Conservation (phyloP, 1,140 invertebrate genomes). For the Aphelinus certus region DNA sequence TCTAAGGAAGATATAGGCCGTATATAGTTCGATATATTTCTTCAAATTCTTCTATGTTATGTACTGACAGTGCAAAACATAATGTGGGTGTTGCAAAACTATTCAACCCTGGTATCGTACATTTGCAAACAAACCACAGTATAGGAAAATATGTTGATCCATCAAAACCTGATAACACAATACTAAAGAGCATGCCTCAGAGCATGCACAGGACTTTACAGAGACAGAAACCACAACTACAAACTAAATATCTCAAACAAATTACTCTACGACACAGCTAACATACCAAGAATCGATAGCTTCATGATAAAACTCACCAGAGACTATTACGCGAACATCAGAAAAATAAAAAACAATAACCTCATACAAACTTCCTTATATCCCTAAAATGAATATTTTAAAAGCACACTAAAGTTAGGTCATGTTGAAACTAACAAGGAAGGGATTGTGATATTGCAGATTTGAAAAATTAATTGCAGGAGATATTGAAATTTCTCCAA, state of each 20-base stretch:
- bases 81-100: neutral
- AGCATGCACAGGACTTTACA: slow-evolving; percentile 31
- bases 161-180: slow-evolving; percentile 28
- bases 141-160: slow-evolving; percentile 1
- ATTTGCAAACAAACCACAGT: neutral
- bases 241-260: slow-evolving; percentile 33
- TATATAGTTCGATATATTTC: neutral
- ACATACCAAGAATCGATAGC: slow-evolving; percentile 44
- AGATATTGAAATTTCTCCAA: too few relatives aligned
- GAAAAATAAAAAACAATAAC: slow-evolving; percentile 19
- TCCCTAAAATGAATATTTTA: too few relatives aligned
- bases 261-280: slow-evolving; percentile 38
- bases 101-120: slow-evolving; percentile 32
- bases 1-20: slow-evolving; percentile 22
- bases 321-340: slow-evolving; percentile 17
- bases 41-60: too few relatives aligned
- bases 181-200: slow-evolving; percentile 34
- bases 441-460: too few relatives aligned
- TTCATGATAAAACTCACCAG: slow-evolving; percentile 42
- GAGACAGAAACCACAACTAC: slow-evolving; percentile 1
- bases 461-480: too few relatives aligned
- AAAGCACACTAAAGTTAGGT: too few relatives aligned
- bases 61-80: too few relatives aligned
- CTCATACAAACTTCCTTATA: neutral
- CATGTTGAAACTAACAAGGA: too few relatives aligned